A percentile compares a stretch with the other conserved stretches of the same genome.
Evolutionary conservation across 2,113 vertebrate genomes (phyloP).

Genomic region (Peucedramus taeniatus): DNA sequence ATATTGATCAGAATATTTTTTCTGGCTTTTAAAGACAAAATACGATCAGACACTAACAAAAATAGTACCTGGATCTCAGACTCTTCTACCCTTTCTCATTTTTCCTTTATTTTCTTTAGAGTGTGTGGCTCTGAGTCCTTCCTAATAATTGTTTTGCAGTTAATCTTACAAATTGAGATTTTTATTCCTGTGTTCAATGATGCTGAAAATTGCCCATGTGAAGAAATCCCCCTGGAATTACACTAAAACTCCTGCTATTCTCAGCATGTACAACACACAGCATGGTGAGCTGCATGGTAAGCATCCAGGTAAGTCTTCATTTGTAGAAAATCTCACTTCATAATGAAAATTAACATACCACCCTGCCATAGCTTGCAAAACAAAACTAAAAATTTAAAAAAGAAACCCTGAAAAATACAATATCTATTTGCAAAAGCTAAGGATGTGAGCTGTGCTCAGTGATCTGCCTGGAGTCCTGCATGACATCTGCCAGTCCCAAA

Average conservation of each 20-base stretch:
- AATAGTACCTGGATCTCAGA: not conserved
- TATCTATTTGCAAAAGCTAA: not conserved
- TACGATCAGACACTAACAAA: not conserved
- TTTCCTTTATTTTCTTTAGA: not conserved
- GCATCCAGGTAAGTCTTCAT: not conserved
- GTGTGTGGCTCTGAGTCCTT: not conserved
- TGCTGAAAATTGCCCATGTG: not conserved
- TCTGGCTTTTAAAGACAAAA: not conserved
- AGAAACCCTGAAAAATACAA: not conserved
- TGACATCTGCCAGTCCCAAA: not conserved
- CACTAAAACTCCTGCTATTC: not conserved
- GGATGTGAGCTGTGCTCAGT: not conserved
- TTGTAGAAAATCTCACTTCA: not conserved
- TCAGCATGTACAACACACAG: not conserved
- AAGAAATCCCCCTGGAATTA: not conserved
- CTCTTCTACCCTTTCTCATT: fast-evolving
- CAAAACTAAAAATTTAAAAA: not conserved
- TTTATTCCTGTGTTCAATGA: not conserved
- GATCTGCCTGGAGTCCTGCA: not conserved
- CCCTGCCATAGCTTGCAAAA: not conserved
- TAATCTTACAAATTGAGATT: not conserved
- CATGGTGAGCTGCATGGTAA: not conserved
- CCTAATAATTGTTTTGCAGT: not conserved
- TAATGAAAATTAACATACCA: not conserved
- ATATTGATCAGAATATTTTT: not conserved